A percentile compares a stretch with the other conserved stretches of the same genome.
phyloP scores from a whole-genome alignment of 2,113 vertebrate genomes.

The Leptobrachium ailaonicum region DNA sequence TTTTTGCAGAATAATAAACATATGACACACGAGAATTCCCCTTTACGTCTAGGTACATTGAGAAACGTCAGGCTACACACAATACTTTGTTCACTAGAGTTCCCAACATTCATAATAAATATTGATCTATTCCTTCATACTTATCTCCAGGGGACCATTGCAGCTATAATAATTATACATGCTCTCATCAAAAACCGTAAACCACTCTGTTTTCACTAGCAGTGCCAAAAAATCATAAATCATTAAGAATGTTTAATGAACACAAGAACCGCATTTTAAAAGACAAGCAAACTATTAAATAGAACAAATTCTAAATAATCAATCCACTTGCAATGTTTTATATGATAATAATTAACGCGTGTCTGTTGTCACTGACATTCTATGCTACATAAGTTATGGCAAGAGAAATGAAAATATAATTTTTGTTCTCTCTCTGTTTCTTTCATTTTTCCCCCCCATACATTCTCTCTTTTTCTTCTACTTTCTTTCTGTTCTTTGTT shows the following conservation, averaged over 20 bases:
- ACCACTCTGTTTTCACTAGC: conserved; percentile 57
- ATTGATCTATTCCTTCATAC: conserved; percentile 52
- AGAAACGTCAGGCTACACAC: too few species aligned
- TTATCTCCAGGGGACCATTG: conserved; percentile 62
- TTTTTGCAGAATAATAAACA: too few species aligned
- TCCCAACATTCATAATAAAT: conserved; percentile 39
- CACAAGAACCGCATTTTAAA: conserved; percentile 42
- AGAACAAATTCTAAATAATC: conserved; percentile 61
- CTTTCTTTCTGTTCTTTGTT: too few species aligned
- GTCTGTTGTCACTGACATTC: conserved; percentile 48
- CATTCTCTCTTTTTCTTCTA: too few species aligned
- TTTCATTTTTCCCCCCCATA: too few species aligned
- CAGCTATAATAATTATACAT: conserved; percentile 66
- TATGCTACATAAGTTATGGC: conserved; percentile 39
- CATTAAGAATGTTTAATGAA: conserved; percentile 49
- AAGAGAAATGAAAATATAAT: conserved; percentile 32
- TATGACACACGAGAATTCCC: too few species aligned
- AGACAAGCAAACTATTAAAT: conserved; percentile 55
- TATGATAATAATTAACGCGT: conserved; percentile 48
- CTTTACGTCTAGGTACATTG: not conserved
- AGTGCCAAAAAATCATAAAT: conserved; percentile 50
- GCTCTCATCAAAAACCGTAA: conserved; percentile 59
- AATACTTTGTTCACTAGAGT: not conserved
- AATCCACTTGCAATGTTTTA: conserved; percentile 45
- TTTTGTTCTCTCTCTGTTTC: too few species aligned